Conservation (phyloP, 37 sponge, comb jelly and placozoan genomes). For the Spongilla lacustris region DNA sequence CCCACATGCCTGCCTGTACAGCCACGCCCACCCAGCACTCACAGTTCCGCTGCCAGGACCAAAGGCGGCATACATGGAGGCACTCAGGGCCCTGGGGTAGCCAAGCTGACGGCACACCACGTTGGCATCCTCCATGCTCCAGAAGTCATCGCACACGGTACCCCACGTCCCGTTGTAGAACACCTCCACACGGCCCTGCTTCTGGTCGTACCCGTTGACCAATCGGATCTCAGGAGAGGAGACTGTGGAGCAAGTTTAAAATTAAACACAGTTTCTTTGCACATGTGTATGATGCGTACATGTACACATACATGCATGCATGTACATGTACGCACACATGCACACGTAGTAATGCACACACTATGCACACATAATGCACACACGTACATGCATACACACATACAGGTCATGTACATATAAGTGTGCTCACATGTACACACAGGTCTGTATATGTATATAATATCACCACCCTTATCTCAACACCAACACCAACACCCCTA, state of each 20-base stretch:
- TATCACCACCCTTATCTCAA: too few relatives aligned
- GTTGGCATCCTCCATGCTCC: constrained; percentile 32
- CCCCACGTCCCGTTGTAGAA: constrained; percentile 26
- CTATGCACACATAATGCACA: too few relatives aligned
- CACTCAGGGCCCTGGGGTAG: constrained; percentile 12
- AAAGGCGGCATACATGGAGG: constrained; percentile 17
- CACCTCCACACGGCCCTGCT: constrained; percentile 52
- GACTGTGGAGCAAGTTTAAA: too few relatives aligned
- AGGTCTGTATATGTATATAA: too few relatives aligned
- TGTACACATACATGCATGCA: too few relatives aligned
- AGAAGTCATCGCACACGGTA: constrained; percentile 51
- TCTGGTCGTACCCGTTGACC: constrained; percentile 5
- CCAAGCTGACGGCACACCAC: constrained; percentile 52
- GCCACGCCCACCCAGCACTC: too few relatives aligned
- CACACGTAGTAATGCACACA: too few relatives aligned
- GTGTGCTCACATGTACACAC: not conserved
- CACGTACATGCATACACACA: not conserved
- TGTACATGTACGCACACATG: too few relatives aligned
- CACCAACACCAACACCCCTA: too few relatives aligned
- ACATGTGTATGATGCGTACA: too few relatives aligned
- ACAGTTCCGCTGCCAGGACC: constrained; percentile 3
- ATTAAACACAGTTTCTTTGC: too few relatives aligned
- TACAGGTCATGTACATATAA: not conserved
- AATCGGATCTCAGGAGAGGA: not conserved
- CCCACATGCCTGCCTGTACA: too few relatives aligned